A percentile compares a stretch with the other conserved stretches of the same genome.
Evolutionary conservation across 2,888 invertebrate species (phyloP).

Genomic region (Junonia oenone): DNA sequence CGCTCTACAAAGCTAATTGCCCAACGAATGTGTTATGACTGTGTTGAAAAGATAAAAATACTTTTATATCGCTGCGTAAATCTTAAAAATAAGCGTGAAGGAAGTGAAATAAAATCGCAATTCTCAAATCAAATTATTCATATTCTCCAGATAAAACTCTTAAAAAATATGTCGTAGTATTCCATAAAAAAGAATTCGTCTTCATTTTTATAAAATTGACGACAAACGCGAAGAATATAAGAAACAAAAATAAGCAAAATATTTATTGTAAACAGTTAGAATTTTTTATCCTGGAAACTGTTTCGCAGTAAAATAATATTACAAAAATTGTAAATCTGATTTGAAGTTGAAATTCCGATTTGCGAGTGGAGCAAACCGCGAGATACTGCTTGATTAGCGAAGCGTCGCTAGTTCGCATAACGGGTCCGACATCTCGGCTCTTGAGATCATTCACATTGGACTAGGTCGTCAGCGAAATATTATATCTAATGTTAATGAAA

Average conservation of each 20-base stretch:
- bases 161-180: too few relatives aligned
- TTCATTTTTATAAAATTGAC: too few relatives aligned
- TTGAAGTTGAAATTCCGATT: conserved; percentile 64
- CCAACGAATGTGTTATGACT: not conserved
- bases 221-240: too few relatives aligned
- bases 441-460: conserved; percentile 30
- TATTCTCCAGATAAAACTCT: too few relatives aligned
- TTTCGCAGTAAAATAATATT: too few relatives aligned
- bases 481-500: conserved; percentile 2
- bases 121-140: too few relatives aligned
- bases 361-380: conserved; percentile 32
- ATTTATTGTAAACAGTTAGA: too few relatives aligned
- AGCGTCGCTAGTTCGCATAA: conserved; percentile 34
- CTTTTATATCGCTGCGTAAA: not conserved
- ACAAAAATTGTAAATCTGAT: conserved; percentile 15
- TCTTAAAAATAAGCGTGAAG: not conserved
- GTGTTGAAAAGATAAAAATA: not conserved
- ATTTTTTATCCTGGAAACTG: too few relatives aligned
- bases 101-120: too few relatives aligned
- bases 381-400: conserved; percentile 40
- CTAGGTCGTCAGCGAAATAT: conserved; percentile 24
- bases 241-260: too few relatives aligned
- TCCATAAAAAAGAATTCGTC: too few relatives aligned
- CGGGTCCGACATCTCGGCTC: conserved; percentile 23
- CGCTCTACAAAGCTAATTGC: conserved; percentile 3